These are phyloP conservation scores for Trichogramma evanescens DNA, from an alignment of 2,888 invertebrate species.

Conservation along the genomic window DNA sequence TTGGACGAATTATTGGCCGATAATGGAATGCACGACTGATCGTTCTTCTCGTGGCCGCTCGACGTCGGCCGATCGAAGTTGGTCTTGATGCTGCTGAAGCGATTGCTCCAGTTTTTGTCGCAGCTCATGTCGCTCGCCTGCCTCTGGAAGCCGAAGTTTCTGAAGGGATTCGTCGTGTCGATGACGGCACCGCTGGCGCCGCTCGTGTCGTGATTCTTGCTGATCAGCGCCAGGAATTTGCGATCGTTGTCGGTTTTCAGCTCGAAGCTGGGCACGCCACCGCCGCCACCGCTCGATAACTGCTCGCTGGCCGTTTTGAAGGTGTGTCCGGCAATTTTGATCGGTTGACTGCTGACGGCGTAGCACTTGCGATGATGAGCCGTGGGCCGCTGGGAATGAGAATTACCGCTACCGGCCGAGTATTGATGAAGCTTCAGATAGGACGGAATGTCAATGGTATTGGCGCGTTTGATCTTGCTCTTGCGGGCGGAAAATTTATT, in stretches of 20 bases:
- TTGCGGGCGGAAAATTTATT: conserved; percentile 58
- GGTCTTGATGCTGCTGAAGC: conserved; percentile 78
- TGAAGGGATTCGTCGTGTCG: conserved; percentile 29
- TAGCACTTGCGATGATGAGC: conserved; percentile 17
- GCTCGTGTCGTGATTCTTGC: conserved; percentile 55
- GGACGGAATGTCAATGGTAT: conserved; percentile 82
- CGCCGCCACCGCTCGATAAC: conserved; percentile 33
- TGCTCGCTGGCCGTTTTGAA: conserved; percentile 41
- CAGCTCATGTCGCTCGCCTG: conserved; percentile 27
- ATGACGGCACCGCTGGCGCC: background rate
- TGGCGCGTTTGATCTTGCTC: conserved; percentile 76
- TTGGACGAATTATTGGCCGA: background rate
- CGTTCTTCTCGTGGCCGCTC: background rate
- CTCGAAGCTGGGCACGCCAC: conserved; percentile 60
- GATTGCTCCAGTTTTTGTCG: conserved; percentile 67
- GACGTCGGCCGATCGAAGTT: conserved; percentile 57
- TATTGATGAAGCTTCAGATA: conserved; percentile 34
- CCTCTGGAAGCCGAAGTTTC: conserved; percentile 31
- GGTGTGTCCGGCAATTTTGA: conserved; percentile 37
- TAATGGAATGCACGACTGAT: background rate
- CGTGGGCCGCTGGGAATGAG: too few species aligned
- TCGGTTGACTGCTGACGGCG: conserved; percentile 21
- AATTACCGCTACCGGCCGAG: conserved; percentile 31
- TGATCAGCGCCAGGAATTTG: conserved; percentile 77
- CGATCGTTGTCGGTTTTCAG: conserved; percentile 80